Evolutionary conservation across 2,888 invertebrate species (phyloP), one percentile per base, ranked within the genome.

Genomic region (Antheraea assamensis): DNA sequence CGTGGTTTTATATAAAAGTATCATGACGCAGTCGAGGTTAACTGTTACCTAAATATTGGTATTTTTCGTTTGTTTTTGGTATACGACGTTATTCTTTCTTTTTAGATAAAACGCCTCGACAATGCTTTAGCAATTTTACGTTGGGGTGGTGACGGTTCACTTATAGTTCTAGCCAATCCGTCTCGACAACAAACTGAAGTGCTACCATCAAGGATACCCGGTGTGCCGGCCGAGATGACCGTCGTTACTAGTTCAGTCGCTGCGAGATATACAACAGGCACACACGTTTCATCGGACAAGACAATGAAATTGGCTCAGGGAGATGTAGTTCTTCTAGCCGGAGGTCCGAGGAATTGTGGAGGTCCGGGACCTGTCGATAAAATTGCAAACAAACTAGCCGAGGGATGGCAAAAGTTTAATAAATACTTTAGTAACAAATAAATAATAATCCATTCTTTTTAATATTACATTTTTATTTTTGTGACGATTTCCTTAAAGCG

Each of bases 91-190:
- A 17, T 7, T 30, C 19, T 35, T 19, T 17, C 7, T 35, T 58
- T 64, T 74, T 85, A 95, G 90, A 95, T 96, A 75, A 96, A 95
- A 74, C 95, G 96, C 73, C 92, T 96, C 68, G 95, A 95, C 74
- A 91, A 87, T 8, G 90, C 90, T 0, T 74, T 93, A 52, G 86
- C 88, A 3, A 79, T 94, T 1, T 79, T 94, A 7, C 83, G 93
- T 74, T 94, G 94, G 94, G 94, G 94, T 10, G 87, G 89, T 0
- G 74, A 82, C 0, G 93, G 93, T 3, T 90, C 92, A 7, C 87
- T 95, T 19, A 79, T 93, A 15, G 85, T 90, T 2, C 81, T 92
- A 13, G 76, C 88, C 17, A 96, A 96, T 83, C 85, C 96, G 47
- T 95, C 91, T 0, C 83, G 83, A 8, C 84, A 83, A 4, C 83